Evolutionary conservation across 2,888 invertebrate species (phyloP).

Genomic region (Bombylius major): DNA sequence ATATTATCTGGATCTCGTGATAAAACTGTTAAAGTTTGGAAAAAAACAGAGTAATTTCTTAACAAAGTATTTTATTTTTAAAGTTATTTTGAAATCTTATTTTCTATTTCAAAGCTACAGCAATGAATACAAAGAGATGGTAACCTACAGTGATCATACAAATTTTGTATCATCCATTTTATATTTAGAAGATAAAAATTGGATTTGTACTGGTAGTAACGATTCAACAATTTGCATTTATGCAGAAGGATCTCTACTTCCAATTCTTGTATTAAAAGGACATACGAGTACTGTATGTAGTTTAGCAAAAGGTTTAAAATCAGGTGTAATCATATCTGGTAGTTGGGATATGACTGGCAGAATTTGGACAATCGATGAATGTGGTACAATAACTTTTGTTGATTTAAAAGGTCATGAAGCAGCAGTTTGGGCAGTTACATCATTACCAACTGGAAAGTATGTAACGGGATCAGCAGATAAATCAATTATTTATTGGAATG

Average conservation of each 20-base stretch:
- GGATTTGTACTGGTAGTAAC: conserved; percentile 81
- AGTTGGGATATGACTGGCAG: conserved; percentile 90
- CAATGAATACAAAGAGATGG: conserved; percentile 16
- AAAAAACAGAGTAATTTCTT: conserved; percentile 47
- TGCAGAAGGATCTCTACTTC: conserved; percentile 52
- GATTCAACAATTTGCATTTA: conserved; percentile 75
- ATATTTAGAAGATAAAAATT: conserved; percentile 57
- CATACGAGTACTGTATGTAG: conserved; percentile 46
- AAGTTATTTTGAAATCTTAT: neutral
- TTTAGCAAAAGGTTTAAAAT: conserved; percentile 36
- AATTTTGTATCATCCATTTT: conserved; percentile 78
- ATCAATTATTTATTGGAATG: conserved; percentile 71
- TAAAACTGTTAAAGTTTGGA: conserved; percentile 77
- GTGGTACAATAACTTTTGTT: conserved; percentile 40
- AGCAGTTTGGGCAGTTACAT: conserved; percentile 75
- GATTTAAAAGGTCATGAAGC: conserved; percentile 60
- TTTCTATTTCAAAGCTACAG: neutral
- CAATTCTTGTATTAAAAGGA: conserved; percentile 57
- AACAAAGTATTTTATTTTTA: neutral
- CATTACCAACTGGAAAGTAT: conserved; percentile 40
- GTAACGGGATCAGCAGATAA: conserved; percentile 91
- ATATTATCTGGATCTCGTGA: conserved; percentile 84
- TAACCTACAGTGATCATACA: conserved; percentile 64
- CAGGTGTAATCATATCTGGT: conserved; percentile 59
- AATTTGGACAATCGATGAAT: conserved; percentile 57